phyloP scores from a whole-genome alignment of 2,888 invertebrate species.

The Chymomyza fuscimana region DNA sequence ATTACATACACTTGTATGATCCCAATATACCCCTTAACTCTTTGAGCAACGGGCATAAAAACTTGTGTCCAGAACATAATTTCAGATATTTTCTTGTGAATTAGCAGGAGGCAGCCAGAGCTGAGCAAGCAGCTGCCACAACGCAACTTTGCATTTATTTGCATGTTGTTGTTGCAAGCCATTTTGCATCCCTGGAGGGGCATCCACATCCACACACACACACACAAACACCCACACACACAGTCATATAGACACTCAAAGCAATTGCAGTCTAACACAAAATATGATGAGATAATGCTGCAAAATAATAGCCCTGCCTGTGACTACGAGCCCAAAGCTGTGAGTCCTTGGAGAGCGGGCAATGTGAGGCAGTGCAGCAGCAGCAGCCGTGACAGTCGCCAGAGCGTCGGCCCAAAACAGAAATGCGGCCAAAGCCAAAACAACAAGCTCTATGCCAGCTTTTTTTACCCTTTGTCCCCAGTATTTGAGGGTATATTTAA shows the following conservation, averaged over 20 bases:
- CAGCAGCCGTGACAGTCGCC: not conserved
- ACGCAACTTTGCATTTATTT: conserved; percentile 37
- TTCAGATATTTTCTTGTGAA: conserved; percentile 40
- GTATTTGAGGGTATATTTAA: no score
- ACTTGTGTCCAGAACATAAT: not conserved
- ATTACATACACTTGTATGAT: not conserved
- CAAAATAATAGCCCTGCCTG: conserved; percentile 44
- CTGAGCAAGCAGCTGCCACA: conserved; percentile 1
- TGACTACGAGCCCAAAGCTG: conserved; percentile 10
- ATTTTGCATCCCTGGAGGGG: not conserved
- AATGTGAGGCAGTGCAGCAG: not conserved
- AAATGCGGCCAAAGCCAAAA: conserved; percentile 14
- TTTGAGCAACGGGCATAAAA: not conserved
- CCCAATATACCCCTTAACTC: no score
- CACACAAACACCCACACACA: not conserved
- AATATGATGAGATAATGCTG: conserved; percentile 59
- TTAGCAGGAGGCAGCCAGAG: conserved; percentile 49
- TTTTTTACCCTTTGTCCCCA: not conserved
- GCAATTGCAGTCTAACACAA: conserved; percentile 22
- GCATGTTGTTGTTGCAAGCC: conserved; percentile 33
- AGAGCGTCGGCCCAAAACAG: not conserved
- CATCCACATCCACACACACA: not conserved
- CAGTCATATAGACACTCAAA: conserved; percentile 13
- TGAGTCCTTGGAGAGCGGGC: not conserved
- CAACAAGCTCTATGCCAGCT: conserved; percentile 8